Percentiles rank a stretch among this genome's conserved stretches.
phyloP scores from a whole-genome alignment of 2,113 vertebrate genomes.

The Syngnathus scovelli region DNA sequence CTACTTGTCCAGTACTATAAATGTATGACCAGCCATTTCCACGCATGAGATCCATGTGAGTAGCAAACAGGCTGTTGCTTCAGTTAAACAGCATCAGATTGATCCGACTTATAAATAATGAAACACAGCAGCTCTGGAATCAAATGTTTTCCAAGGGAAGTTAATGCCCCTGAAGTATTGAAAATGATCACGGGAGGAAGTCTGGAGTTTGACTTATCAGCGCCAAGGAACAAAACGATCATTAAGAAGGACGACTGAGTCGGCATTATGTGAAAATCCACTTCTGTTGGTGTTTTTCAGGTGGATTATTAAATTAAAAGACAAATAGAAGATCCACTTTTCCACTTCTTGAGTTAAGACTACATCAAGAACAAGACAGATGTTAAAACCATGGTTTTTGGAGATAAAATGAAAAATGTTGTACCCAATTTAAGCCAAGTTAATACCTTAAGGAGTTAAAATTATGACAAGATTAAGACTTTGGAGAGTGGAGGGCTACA shows the following conservation, averaged over 20 bases:
- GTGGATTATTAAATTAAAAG: background rate
- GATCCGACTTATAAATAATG: background rate
- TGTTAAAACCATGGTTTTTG: background rate
- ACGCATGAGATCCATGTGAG: background rate
- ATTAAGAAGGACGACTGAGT: background rate
- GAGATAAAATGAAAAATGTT: background rate
- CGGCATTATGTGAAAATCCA: slow-evolving; percentile 3
- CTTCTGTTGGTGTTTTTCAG: background rate
- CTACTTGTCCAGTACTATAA: background rate
- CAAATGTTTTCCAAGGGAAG: slow-evolving; percentile 2
- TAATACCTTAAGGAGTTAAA: background rate
- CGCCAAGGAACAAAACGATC: background rate
- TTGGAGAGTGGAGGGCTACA: background rate
- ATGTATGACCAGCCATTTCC: background rate
- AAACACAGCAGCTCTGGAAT: slow-evolving; percentile 3
- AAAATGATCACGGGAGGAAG: slow-evolving; percentile 10
- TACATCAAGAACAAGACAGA: background rate
- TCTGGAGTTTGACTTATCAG: slow-evolving; percentile 6
- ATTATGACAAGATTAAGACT: background rate
- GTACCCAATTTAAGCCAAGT: background rate
- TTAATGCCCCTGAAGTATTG: background rate
- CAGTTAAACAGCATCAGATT: background rate
- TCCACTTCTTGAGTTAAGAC: background rate
- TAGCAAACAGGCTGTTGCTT: slow-evolving; percentile 1
- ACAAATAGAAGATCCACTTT: background rate